Base-by-base conservation (phyloP, 2,888 invertebrate genomes). In the Mythimna albipuncta region DNA sequence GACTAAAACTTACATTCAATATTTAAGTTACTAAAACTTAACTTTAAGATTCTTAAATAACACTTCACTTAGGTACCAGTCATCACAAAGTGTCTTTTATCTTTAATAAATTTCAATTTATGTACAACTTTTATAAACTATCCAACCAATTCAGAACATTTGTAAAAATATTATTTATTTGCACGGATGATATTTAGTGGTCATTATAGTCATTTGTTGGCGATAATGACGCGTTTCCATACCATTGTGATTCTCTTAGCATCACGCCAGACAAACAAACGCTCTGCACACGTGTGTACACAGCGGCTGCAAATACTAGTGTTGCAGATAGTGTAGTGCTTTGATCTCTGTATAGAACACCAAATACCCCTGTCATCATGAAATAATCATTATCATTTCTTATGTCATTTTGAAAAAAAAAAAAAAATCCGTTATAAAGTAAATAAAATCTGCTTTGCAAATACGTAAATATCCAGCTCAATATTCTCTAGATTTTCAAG, bases 211-310 rank as follows among this genome's bases (percentile, higher is more conserved):
- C 47, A 16, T 47, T 47, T 47, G 47, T 72, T 58, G 73, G 10
- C n/a, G 57, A 66, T 85, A 85, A 83, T 79, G 72, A 79, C 71
- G 69, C 32, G 68, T 64, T 77, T 72, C 77, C 63, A 81, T 73
- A 50, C 72, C 69, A 82, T 83, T 85, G 75, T 83, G 68, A 84
- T 85, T 80, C 85, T 78, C 78, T 75, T 80, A 77, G 72, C 85
- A 80, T 76, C 80, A 85, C 69, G 65, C 58, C 47, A 54, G 38
- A 77, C 80, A 85, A 85, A 85, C 82, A 85, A 47, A 71, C 70
- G 73, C 67, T 44, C 11, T 21, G 58, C 69, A 59, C 79, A 70
- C 77, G 77, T 85, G 85, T 79, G 82, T 77, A 75, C 85, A 76
- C 69, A 82, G 26, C 9, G 75, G 26, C 7, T 3, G n/a, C 81